Percentiles rank a stretch among this genome's conserved stretches.
Evolutionary conservation across 23 tunicate species (phyloP).

Genomic region (Phallusia fumigata): DNA sequence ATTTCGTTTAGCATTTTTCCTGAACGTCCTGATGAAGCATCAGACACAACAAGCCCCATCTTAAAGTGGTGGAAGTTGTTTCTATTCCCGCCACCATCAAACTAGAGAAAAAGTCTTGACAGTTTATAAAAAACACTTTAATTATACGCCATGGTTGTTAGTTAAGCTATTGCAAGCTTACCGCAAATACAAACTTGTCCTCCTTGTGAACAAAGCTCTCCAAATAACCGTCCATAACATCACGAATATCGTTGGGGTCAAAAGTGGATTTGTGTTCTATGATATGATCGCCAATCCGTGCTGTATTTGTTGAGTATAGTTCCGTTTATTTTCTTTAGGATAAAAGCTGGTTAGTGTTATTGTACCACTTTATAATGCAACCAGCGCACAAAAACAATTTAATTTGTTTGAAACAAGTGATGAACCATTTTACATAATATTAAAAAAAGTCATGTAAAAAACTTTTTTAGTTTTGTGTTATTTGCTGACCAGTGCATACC

Average conservation of each 20-base stretch:
- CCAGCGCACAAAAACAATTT: too few species aligned
- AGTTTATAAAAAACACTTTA: not conserved
- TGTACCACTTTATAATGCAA: too few species aligned
- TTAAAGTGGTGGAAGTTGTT: not conserved
- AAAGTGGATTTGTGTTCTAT: not conserved
- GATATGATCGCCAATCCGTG: too few species aligned
- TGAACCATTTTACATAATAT: too few species aligned
- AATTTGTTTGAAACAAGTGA: too few species aligned
- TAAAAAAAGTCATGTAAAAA: too few species aligned
- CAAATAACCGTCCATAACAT: not conserved
- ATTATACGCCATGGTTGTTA: too few species aligned
- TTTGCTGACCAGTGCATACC: too few species aligned
- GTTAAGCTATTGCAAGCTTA: not conserved
- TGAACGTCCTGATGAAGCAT: slow-evolving; percentile 11
- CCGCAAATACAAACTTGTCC: not conserved
- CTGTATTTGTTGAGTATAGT: too few species aligned
- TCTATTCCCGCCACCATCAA: slow-evolving; percentile 7
- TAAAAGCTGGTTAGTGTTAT: too few species aligned
- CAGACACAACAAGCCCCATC: not conserved
- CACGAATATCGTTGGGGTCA: not conserved
- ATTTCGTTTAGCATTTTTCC: not conserved
- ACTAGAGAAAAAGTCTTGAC: not conserved
- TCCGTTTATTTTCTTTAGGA: too few species aligned
- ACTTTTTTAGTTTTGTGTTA: too few species aligned
- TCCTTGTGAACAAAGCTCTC: not conserved